Percentiles rank a stretch among this genome's conserved stretches.
Conservation (phyloP, 2,888 invertebrate genomes). For the Caenorhabditis sp. region DNA sequence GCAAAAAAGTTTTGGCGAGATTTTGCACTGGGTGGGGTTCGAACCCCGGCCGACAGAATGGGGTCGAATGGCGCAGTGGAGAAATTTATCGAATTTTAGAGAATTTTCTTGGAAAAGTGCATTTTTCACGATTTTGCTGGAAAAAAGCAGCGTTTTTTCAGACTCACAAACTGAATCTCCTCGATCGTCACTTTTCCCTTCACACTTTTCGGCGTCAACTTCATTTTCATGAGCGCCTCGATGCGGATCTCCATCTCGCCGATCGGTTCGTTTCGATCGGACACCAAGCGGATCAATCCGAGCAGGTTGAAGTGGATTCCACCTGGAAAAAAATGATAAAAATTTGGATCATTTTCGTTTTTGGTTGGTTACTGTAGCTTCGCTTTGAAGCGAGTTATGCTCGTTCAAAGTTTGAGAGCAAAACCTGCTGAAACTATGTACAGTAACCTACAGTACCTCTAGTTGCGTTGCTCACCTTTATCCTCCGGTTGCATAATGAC, state of each 20-base stretch:
- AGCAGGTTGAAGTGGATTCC: constrained; percentile 72
- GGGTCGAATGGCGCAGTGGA: too few species aligned
- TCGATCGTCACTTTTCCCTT: constrained; percentile 75
- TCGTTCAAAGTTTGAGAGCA: too few species aligned
- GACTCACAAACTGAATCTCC: constrained; percentile 69
- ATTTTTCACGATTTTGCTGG: too few species aligned
- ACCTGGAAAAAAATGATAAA: constrained; percentile 49
- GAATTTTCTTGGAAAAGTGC: too few species aligned
- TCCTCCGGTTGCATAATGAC: constrained; percentile 62
- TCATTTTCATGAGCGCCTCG: constrained; percentile 75
- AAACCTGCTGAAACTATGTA: background rate
- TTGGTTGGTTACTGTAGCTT: too few species aligned
- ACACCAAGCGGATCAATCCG: constrained; percentile 64
- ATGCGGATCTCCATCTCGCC: constrained; percentile 70
- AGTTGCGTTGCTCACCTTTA: constrained; percentile 27
- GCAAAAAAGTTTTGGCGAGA: too few species aligned
- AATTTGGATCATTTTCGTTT: background rate
- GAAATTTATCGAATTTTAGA: background rate
- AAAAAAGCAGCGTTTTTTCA: too few species aligned
- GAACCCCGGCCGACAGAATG: too few species aligned
- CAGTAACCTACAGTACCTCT: too few species aligned
- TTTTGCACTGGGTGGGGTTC: too few species aligned
- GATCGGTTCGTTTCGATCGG: constrained; percentile 67
- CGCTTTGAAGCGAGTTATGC: too few species aligned
- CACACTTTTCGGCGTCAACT: constrained; percentile 72